Evolutionary conservation across 1,140 invertebrate species (phyloP), one percentile per base, ranked within the genome.

Genomic region (Philopotamus ludificatus): DNA sequence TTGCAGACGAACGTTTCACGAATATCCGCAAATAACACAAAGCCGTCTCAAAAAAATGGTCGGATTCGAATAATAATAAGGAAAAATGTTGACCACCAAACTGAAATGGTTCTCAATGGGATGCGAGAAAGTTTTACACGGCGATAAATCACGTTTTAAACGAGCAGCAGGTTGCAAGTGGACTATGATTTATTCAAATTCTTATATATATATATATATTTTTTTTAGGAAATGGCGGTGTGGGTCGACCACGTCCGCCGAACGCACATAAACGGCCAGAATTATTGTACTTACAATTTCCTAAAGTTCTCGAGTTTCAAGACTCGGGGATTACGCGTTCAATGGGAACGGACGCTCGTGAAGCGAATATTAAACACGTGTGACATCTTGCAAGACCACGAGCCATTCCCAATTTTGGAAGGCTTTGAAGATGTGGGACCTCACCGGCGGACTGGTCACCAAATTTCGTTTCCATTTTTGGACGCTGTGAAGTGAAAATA

Each of bases 241-340:
- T 47, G 42, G 63, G 63, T 16, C 3, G 16, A 23, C 25, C 39
- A 22, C 16, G 63, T 57, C 42, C 28, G 51, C 15, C 34, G 54
- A 47, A 55, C 53, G 49, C 7, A 41, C 63, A 65, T 65, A 65
- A 65, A 57, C 45, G 34, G 25, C 39, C 53, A 41, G 53, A 65
- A 58, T 65, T 65, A 65, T 65, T 65, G 63, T 64, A 23, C 23
- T 18, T 28, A 23, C 20, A 58, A 4, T n/a, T 57, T 21, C 50
- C 57, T 25, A 54, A 66, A 55, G 57, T 54, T 66, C 57, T 66
- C 65, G 53, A 45, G 65, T 66, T 66, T 61, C 65, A 61, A 61
- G 60, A 51, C 34, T 63, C 21, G n/a, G 8, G 51, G 65, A 54
- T 66, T 66, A 61, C 45, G 16, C 50, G 25, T 53, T 53, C 9